Base-by-base conservation (phyloP, 2,888 invertebrate species). In the Myathropa florea region DNA sequence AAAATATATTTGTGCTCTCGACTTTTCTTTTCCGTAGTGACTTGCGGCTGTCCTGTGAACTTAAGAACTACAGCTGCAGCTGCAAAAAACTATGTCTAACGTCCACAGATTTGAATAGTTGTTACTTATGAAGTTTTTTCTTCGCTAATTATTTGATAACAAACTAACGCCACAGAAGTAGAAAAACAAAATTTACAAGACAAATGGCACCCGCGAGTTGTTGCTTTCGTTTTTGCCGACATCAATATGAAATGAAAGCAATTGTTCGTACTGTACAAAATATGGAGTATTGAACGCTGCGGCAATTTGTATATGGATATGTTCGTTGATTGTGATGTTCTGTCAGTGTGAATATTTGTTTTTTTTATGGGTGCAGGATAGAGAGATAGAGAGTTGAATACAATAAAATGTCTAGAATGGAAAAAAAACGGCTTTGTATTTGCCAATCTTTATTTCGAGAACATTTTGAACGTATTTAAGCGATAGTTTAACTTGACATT, bases 191-290 rank as follows among this genome's bases (percentile, higher is more conserved):
- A 57, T 12, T 57, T 57, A 57, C 24, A 24, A 72, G 26, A 71
- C 28, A 60, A 71, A 84, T 76, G 63, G 60, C n/a, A 71, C 55
- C 72, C 68, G 70, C 71, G 39, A 61, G 61, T 23, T 80, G 84
- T 84, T 80, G 84, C 80, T 77, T 59, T 24, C 6, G 23, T 14
- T 77, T 81, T 72, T 68, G 71, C 80, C 84, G 84, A 84, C 81
- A 36, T 77, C 81, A 79, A 33, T 33, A 10, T 33, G 33, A 33
- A 83, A 70, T 57, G 1, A 1, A 3, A 12, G 1, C 12, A 23
- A 6, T 57, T 57, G 46, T 26, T 14, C 57, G 39, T 21, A 59
- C 12, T 12, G 59, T 7, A 57, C 33, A 18, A 63, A 63, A 70
- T 55, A 18, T 55, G 75, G 67, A 61, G 26, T 26, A 53, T 75